A percentile compares a stretch with the other conserved stretches of the same genome.
These are phyloP conservation scores for Gambelia wislizenii DNA, from an alignment of 2,797 vertebrate species.

Conservation along the genomic window DNA sequence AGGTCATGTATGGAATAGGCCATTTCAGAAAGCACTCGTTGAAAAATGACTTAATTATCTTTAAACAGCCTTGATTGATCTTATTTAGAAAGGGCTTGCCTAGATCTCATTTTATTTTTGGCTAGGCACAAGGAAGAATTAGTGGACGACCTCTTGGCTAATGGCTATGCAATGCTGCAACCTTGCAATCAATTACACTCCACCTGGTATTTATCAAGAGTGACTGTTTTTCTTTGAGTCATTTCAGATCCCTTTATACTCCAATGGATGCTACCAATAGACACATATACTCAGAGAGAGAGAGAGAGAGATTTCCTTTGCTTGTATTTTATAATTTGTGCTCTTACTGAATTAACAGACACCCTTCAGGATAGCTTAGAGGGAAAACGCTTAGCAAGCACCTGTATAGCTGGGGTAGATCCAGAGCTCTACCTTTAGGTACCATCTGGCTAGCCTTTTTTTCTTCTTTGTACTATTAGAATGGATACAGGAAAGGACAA, in stretches of 20 bases:
- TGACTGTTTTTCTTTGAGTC: conserved; percentile 60
- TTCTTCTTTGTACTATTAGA: conserved; percentile 5
- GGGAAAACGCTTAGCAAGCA: conserved; percentile 31
- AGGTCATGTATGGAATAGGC: not conserved
- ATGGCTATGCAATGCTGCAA: conserved; percentile 61
- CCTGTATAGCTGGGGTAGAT: conserved; percentile 42
- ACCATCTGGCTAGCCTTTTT: not conserved
- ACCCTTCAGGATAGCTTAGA: conserved; percentile 35
- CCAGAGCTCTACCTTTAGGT: not conserved
- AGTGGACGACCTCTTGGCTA: conserved; percentile 51
- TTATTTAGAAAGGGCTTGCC: conserved; percentile 61
- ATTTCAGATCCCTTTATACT: conserved; percentile 59
- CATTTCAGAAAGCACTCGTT: conserved; percentile 32
- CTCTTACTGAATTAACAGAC: conserved; percentile 49
- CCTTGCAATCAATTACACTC: conserved; percentile 59
- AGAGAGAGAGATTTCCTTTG: not conserved
- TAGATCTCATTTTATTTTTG: conserved; percentile 56
- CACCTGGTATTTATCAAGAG: conserved; percentile 62
- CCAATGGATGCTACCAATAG: not conserved
- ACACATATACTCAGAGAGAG: not conserved
- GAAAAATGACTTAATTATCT: conserved; percentile 55
- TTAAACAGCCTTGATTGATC: conserved; percentile 59
- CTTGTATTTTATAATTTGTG: conserved; percentile 22
- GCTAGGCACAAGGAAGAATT: conserved; percentile 32
- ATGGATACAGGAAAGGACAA: not conserved